Evolutionary conservation across 1,140 invertebrate species (phyloP).

Genomic region (Rhizoglyphus robini): DNA sequence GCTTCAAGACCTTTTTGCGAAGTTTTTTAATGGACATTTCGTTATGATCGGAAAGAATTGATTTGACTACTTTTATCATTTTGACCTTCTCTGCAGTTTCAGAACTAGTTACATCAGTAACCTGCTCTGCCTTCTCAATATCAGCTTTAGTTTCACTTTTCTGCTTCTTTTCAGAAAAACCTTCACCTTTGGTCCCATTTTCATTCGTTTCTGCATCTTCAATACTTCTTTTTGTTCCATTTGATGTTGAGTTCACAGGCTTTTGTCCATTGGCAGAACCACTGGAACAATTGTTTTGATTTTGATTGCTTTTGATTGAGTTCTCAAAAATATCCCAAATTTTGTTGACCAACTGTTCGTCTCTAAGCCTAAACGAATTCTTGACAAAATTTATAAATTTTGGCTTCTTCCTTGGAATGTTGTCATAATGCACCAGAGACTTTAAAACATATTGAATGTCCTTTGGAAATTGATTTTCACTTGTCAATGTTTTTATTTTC

Average conservation of each 20-base stretch:
- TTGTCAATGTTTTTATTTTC: conserved; percentile 42
- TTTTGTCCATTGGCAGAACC: neutral
- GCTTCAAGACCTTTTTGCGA: neutral
- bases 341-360: conserved; percentile 27
- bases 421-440: conserved; percentile 55
- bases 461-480: conserved; percentile 37
- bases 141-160: neutral
- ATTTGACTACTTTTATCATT: conserved; percentile 1
- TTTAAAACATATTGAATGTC: conserved; percentile 50
- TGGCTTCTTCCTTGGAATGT: conserved; percentile 76
- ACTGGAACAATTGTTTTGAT: too few species aligned
- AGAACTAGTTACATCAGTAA: neutral
- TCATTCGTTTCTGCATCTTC: neutral
- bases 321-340: conserved; percentile 30
- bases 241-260: neutral
- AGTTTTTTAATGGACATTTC: neutral
- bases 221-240: neutral
- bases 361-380: conserved; percentile 32
- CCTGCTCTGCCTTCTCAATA: neutral
- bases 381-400: conserved; percentile 54
- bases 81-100: neutral
- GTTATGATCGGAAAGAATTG: neutral
- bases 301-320: conserved; percentile 10
- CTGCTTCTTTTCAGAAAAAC: too few species aligned
- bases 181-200: too few species aligned